Conservation (phyloP, 2,888 invertebrate genomes). For the Prosopocoilus inquinatus region DNA sequence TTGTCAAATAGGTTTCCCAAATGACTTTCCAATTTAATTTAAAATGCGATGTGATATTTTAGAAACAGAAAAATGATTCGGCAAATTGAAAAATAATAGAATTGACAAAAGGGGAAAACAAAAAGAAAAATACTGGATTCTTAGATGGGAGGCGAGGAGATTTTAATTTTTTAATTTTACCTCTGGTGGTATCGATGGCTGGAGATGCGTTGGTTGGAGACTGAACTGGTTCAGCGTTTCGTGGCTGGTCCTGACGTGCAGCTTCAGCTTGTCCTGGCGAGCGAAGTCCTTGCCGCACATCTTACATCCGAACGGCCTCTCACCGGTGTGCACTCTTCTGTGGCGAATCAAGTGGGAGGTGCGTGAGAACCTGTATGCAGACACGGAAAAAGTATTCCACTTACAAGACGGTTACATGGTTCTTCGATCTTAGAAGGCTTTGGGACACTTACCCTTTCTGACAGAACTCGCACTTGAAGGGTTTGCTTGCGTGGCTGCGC, state of each 20-base stretch:
- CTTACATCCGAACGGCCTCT: conserved; percentile 67
- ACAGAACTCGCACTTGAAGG: conserved; percentile 29
- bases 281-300: conserved; percentile 71
- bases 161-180: no score
- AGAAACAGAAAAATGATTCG: no score
- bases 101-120: no score
- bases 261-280: conserved; percentile 69
- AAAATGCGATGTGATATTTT: no score
- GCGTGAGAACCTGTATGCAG: conserved; percentile 59
- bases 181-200: neutral
- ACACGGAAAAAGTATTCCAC: neutral
- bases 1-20: no score
- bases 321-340: conserved; percentile 69
- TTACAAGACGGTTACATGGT: neutral
- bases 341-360: conserved; percentile 69
- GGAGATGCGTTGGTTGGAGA: neutral
- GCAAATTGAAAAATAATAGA: no score
- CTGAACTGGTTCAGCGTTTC: neutral
- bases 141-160: no score
- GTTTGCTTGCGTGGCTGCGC: conserved; percentile 24
- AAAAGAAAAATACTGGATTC: no score
- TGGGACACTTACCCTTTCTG: conserved; percentile 24
- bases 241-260: conserved; percentile 59
- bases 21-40: neutral
- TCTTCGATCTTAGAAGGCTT: no score